These are phyloP conservation scores for Malacoctenus gilli DNA, from an alignment of 2,797 vertebrate genomes.

Conservation along the genomic window DNA sequence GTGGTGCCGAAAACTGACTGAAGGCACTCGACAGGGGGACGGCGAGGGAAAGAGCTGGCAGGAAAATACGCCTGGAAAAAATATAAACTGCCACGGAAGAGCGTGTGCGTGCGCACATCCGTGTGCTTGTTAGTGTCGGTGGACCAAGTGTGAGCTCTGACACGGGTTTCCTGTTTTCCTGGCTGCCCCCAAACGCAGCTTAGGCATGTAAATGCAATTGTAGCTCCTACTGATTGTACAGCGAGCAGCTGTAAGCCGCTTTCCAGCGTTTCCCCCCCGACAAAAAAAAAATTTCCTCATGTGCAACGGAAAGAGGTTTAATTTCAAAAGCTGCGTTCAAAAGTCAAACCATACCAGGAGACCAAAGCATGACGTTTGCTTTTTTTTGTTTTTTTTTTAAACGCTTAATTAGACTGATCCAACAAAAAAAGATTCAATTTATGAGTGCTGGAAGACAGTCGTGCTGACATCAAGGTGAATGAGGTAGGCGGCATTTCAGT, in stretches of 20 bases:
- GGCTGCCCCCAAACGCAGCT: not conserved
- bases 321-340: not conserved
- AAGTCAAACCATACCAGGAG: constrained; percentile 8
- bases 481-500: constrained; percentile 3
- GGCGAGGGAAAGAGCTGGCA: constrained; percentile 10
- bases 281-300: too few relatives aligned
- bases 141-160: not conserved
- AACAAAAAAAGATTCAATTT: constrained; percentile 1
- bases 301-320: too few relatives aligned
- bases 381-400: too few relatives aligned
- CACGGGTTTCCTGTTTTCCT: not conserved
- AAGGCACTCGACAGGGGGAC: constrained; percentile 16
- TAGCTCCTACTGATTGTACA: not conserved
- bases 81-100: too few relatives aligned
- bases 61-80: constrained; percentile 13
- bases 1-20: constrained; percentile 35
- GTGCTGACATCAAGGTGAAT: not conserved
- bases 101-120: not conserved
- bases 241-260: not conserved
- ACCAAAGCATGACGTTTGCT: too few relatives aligned
- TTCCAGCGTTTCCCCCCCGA: too few relatives aligned
- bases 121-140: not conserved
- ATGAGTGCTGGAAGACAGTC: not conserved
- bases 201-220: not conserved
- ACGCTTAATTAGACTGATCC: constrained; percentile 4